Evolutionary conservation across 1,140 invertebrate species (phyloP), one percentile per base, ranked within the genome.

Genomic region (Nilaparvata lugens): DNA sequence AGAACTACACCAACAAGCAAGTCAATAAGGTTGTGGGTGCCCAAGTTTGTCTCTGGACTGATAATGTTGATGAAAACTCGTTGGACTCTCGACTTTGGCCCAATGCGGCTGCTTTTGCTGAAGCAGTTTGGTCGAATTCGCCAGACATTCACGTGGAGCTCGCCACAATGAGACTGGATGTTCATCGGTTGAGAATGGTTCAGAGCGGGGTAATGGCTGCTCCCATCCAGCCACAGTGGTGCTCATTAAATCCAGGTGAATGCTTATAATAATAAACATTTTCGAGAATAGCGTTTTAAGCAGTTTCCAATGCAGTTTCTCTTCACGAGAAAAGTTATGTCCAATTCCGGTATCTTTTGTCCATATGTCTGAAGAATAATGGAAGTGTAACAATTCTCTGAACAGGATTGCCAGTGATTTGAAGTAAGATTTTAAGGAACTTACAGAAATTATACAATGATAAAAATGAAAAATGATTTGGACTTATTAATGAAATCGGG

Each of bases 31-130:
- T 84, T 25, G 28, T 68, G 75, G 90, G 90, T 16, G 83, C 80
- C 0, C 88, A 90, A 70, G 87, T 84, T 2, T 78, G 87, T 4
- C 73, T 92, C 55, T 93, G 88, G 88, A 82, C 86, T 0, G 89
- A 91, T 70, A 87, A 90, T 71, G 69, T 67, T 23, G 66, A 68
- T 19, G 21, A 48, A 5, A 18, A 60, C 16, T 54, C 48, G 18
- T 14, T 65, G 18, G 43, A 61, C 23, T 16, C 42, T 35, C 79
- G 85, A 58, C 73, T 89, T 52, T 92, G 88, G 88, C 89, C 89
- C 3, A 76, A 88, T 58, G 80, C 83, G 1, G 84, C 88, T 45
- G 89, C 89, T 1, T 70, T 91, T 62, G 89, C 86, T 0, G 90
- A 93, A 76, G 76, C 87, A 5, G 73, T 91, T 1, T 93, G 90